Evolutionary conservation across 2,113 vertebrate species (phyloP).

Genomic region (Dicrurus megarhynchus): DNA sequence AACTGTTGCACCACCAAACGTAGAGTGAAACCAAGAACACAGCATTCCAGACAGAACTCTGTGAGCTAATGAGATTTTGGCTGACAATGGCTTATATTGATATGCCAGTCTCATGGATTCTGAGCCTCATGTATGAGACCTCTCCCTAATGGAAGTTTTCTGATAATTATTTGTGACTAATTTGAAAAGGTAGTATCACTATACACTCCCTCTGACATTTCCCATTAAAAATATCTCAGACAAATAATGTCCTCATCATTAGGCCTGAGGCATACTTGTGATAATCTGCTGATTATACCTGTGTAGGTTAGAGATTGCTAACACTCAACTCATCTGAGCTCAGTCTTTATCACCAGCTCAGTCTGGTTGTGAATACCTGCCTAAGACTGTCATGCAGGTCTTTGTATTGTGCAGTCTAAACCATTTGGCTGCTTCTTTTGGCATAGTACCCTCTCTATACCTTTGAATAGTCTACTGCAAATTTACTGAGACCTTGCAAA

Average conservation of each 20-base stretch:
- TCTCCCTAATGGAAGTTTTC: background rate
- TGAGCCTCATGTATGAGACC: background rate
- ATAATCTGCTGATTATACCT: background rate
- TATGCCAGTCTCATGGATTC: background rate
- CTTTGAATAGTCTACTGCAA: background rate
- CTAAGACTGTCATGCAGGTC: background rate
- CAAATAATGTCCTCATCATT: constrained; percentile 11
- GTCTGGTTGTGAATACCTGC: background rate
- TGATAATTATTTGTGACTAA: constrained; percentile 23
- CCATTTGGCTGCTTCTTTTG: background rate
- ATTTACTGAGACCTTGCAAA: background rate
- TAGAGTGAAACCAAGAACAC: background rate
- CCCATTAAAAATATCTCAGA: constrained; percentile 4
- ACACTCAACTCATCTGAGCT: background rate
- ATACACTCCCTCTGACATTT: background rate
- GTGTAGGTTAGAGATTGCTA: background rate
- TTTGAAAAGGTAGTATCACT: constrained; percentile 24
- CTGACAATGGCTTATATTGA: background rate
- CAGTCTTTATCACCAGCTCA: background rate
- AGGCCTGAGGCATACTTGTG: background rate
- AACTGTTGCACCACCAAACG: background rate
- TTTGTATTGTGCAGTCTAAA: background rate
- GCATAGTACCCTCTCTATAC: background rate
- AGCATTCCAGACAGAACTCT: background rate
- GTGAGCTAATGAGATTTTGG: background rate